These are phyloP conservation scores for Caenorhabditis sp. DNA, from an alignment of 2,888 invertebrate genomes.

Conservation along the genomic window DNA sequence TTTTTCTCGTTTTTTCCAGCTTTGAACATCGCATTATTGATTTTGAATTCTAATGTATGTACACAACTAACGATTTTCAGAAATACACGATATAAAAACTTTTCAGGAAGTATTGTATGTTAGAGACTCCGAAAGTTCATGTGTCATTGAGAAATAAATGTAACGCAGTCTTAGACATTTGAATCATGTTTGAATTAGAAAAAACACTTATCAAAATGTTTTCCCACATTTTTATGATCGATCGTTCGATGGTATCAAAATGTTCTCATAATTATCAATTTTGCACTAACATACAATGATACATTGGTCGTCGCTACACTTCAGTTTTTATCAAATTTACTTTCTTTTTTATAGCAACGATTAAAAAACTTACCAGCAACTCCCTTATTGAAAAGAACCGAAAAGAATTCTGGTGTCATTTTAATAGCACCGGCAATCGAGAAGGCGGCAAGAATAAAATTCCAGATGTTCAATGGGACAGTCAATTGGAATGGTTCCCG, in stretches of 20 bases:
- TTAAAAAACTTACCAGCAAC: constrained; percentile 43
- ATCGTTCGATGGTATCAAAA: constrained; percentile 2
- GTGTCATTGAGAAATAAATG: no score
- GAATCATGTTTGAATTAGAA: no score
- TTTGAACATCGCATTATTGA: no score
- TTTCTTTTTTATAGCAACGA: background rate
- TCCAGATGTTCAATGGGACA: constrained; percentile 72
- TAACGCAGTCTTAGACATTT: no score
- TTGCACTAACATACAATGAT: background rate
- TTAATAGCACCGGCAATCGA: constrained; percentile 65
- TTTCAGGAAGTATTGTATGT: no score
- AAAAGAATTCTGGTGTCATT: constrained; percentile 54
- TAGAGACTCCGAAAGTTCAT: no score
- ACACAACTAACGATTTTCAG: no score
- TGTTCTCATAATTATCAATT: background rate
- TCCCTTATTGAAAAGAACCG: constrained; percentile 51
- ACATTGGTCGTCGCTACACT: background rate
- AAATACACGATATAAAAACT: no score
- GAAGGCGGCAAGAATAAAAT: constrained; percentile 72
- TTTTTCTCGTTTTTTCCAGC: no score
- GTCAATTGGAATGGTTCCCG: constrained; percentile 72
- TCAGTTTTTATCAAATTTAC: background rate
- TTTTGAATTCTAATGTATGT: no score
- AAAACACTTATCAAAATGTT: no score
- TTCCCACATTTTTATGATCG: constrained; percentile 4